Percentiles rank a stretch among this genome's conserved stretches.
Evolutionary conservation across 2,888 invertebrate genomes (phyloP).

Genomic region (Rhagophthalmus giganteus): DNA sequence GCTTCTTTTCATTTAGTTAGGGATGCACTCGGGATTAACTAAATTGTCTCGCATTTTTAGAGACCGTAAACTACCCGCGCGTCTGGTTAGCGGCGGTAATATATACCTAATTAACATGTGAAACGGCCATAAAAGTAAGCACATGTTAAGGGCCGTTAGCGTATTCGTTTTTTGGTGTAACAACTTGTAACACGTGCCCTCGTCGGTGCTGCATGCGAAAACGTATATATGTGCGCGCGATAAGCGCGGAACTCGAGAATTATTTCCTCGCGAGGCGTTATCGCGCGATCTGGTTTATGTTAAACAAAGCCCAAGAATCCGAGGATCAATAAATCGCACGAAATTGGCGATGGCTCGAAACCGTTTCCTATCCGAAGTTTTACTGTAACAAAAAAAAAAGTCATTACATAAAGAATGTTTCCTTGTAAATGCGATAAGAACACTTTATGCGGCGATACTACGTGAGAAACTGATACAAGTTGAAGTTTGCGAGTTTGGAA

Average conservation of each 20-base stretch:
- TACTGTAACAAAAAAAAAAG: constrained; percentile 12
- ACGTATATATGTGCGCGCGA: not conserved
- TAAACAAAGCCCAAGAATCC: too few relatives aligned
- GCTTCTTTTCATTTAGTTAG: constrained; percentile 17
- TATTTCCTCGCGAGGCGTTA: too few relatives aligned
- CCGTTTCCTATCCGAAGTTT: constrained; percentile 4
- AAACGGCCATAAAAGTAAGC: too few relatives aligned
- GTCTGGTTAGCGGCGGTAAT: too few relatives aligned
- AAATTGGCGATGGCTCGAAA: constrained; percentile 3
- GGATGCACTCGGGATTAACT: constrained; percentile 11
- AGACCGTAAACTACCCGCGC: constrained; percentile 3
- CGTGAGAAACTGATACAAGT: constrained; percentile 3
- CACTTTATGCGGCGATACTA: constrained; percentile 5
- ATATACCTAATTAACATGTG: too few relatives aligned
- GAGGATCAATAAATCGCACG: too few relatives aligned
- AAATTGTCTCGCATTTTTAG: constrained; percentile 10
- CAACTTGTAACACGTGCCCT: too few relatives aligned
- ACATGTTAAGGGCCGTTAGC: too few relatives aligned
- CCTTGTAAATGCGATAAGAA: constrained; percentile 6
- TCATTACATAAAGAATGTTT: constrained; percentile 9
- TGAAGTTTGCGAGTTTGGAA: constrained; percentile 4
- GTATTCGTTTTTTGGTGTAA: too few relatives aligned
- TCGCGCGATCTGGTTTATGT: too few relatives aligned
- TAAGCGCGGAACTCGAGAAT: not conserved
- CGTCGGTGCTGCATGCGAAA: too few relatives aligned